Evolutionary conservation across 2,888 invertebrate species (phyloP).

Genomic region (Sabellastarte sp.): DNA sequence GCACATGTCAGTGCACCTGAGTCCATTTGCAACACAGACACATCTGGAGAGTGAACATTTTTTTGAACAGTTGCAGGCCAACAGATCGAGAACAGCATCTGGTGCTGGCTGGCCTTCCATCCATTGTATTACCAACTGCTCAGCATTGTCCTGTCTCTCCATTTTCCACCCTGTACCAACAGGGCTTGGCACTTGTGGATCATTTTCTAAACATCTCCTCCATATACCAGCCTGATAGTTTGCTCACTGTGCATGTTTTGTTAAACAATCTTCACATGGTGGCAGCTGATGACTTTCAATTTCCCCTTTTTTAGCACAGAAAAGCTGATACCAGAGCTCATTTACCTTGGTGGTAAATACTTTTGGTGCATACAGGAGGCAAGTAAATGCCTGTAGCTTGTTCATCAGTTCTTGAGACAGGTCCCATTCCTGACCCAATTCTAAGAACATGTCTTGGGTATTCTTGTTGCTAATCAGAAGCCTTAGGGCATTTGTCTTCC

Average conservation of each 20-base stretch:
- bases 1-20: too few relatives aligned
- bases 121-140: too few relatives aligned
- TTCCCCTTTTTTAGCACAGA: constrained; percentile 1
- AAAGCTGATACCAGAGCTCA: not conserved
- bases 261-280: constrained; percentile 2
- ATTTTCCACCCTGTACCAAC: not conserved
- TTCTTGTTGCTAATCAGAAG: not conserved
- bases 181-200: too few relatives aligned
- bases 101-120: too few relatives aligned
- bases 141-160: too few relatives aligned
- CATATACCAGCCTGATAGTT: constrained; percentile 7
- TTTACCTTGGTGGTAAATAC: not conserved
- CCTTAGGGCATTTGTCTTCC: not conserved
- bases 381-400: constrained; percentile 6
- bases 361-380: not conserved
- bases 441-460: not conserved
- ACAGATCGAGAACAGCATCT: too few relatives aligned
- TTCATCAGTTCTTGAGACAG: not conserved
- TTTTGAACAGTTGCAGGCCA: too few relatives aligned
- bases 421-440: constrained; percentile 4
- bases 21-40: too few relatives aligned
- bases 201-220: constrained; percentile 6
- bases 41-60: too few relatives aligned
- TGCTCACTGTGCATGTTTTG: not conserved
- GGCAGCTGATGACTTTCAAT: not conserved